Evolutionary conservation across 64 coral and sea anemone species (phyloP), one percentile per base, ranked within the genome.

Genomic region (Montipora capricornis): DNA sequence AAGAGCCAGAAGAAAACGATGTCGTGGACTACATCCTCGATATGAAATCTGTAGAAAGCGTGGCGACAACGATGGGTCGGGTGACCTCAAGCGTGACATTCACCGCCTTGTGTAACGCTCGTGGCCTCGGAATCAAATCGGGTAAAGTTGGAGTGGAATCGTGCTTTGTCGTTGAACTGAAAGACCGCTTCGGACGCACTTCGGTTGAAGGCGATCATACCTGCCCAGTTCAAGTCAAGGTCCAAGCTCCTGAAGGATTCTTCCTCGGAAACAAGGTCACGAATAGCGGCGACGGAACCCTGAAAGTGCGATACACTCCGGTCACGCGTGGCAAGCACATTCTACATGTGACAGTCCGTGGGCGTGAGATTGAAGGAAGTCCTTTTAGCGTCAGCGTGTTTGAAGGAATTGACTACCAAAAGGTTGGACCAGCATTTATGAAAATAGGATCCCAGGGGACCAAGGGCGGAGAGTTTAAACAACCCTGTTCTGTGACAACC

Each of bases 111-210:
- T 97, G 95, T 24, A 80, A 4, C 46, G 84, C 78, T 22, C 80
- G 67, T 13, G 92, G 95, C 26, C 89, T 97, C 76, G 95, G 95
- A 69, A 89, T 92, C 10, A 94, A 92, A 62, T 94, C 95, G 19
- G 95, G 95, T 8, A 97, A 97, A 91, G 95, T 97, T 52, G 95
- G 95, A 49, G 95, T 97, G 2, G 95, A 97, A 44, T 94, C 95
- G 5, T 80, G 83, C 1, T 97, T 97, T 44, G 57, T 78, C 8
- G 88, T 97, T 1, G 82, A 87, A 20, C 74, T 90, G 13, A 97
- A 97, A 91, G 95, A 97, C 49, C 92, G 95, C 22, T 97, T 94
- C 55, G 92, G 95, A 19, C 94, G 94, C 50, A 57, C 89, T 49
- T 94, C 93, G 55, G 80, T 94, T 58, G 95, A 97, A 62, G 92